These are phyloP conservation scores for Anas platyrhynchos DNA, from an alignment of 2,113 vertebrate genomes.

Conservation along the genomic window DNA sequence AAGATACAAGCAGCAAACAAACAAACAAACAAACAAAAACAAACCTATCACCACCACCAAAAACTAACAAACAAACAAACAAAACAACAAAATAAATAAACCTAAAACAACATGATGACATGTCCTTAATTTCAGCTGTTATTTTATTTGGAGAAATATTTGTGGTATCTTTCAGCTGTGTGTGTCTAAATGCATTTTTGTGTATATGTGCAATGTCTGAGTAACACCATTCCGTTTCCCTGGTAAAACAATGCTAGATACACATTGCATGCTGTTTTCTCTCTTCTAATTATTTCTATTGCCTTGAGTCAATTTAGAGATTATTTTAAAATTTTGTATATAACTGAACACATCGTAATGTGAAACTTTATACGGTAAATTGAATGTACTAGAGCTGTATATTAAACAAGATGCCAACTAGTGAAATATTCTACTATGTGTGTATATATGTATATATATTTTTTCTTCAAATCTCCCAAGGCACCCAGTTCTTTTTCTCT, in stretches of 20 bases:
- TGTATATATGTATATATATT: neutral
- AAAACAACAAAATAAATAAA: neutral
- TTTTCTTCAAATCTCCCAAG: slow-evolving; percentile 51
- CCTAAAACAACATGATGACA: neutral
- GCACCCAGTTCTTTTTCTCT: slow-evolving; percentile 20
- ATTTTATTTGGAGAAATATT: neutral
- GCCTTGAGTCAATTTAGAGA: neutral
- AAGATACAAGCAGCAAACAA: neutral
- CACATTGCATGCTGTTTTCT: neutral
- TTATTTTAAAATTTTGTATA: neutral
- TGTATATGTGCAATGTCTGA: neutral
- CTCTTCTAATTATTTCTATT: neutral
- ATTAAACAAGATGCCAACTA: slow-evolving; percentile 28
- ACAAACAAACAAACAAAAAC: neutral
- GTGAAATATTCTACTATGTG: neutral
- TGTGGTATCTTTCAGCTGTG: neutral
- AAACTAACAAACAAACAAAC: neutral
- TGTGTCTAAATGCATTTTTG: neutral
- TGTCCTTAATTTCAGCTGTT: neutral
- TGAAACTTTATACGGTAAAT: neutral
- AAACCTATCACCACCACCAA: too few species aligned
- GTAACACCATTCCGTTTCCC: neutral
- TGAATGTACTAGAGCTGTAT: neutral
- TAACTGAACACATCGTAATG: neutral
- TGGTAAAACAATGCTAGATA: neutral